These are phyloP conservation scores for Bellardia pandia DNA, from an alignment of 2,888 invertebrate genomes.

Conservation along the genomic window DNA sequence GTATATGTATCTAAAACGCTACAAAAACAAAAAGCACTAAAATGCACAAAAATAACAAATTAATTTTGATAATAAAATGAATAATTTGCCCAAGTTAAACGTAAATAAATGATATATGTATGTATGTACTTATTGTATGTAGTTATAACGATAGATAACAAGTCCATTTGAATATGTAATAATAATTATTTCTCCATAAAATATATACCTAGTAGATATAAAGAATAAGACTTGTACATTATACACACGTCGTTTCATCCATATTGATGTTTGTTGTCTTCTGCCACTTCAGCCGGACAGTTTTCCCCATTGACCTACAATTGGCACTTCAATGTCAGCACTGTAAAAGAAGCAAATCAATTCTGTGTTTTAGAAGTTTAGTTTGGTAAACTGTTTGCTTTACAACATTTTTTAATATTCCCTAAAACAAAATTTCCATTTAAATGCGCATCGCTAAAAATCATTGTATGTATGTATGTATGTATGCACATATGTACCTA, in stretches of 20 bases:
- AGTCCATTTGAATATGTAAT: background rate
- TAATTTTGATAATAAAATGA: slow-evolving; percentile 38
- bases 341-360: slow-evolving; percentile 35
- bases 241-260: background rate
- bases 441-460: slow-evolving; percentile 17
- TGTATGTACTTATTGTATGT: background rate
- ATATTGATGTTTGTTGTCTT: slow-evolving; percentile 9
- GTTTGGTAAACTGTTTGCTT: background rate
- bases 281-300: background rate
- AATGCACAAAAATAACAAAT: slow-evolving; percentile 40
- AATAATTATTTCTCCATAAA: background rate
- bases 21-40: slow-evolving; percentile 34
- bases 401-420: background rate
- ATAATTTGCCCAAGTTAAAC: slow-evolving; percentile 38
- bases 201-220: background rate
- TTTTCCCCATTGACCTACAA: slow-evolving; percentile 42
- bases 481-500: background rate
- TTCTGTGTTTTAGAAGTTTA: background rate
- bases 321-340: slow-evolving; percentile 37
- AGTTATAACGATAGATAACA: slow-evolving; percentile 3
- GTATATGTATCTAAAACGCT: background rate
- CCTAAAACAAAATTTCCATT: background rate
- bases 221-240: no score
- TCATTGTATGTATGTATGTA: no score
- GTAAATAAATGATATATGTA: slow-evolving; percentile 13